phyloP scores from a whole-genome alignment of 2,113 vertebrate species.

The Etia nguti region DNA sequence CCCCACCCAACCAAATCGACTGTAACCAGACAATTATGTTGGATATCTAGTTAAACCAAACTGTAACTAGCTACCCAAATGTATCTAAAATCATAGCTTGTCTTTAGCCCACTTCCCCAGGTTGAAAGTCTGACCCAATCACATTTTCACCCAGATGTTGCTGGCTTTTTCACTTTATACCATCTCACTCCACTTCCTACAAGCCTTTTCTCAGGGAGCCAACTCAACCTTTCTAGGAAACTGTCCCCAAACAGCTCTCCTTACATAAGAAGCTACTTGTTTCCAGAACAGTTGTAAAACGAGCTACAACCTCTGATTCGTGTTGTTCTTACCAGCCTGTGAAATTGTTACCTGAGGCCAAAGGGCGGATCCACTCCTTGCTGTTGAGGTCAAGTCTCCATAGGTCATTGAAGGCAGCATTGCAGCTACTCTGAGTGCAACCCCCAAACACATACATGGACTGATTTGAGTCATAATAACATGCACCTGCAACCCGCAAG shows the following conservation, averaged over 20 bases:
- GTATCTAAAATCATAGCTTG: background rate
- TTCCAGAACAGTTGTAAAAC: background rate
- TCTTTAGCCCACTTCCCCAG: background rate
- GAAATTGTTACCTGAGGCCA: constrained; percentile 86
- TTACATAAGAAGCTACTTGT: background rate
- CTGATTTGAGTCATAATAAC: constrained; percentile 95
- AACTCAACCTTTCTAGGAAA: background rate
- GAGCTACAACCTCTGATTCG: background rate
- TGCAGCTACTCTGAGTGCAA: constrained; percentile 98
- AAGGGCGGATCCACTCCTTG: constrained; percentile 97
- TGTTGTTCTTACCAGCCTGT: background rate
- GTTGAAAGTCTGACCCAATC: background rate
- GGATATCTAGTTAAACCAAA: background rate
- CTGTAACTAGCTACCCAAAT: background rate
- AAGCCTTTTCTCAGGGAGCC: background rate
- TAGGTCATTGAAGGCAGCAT: constrained; percentile 96
- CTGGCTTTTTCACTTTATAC: background rate
- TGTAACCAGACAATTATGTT: background rate
- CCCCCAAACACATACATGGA: constrained; percentile 99
- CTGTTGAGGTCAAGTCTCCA: constrained; percentile 98
- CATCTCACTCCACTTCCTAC: background rate
- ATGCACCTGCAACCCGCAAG: constrained; percentile 78
- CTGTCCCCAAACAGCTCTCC: background rate
- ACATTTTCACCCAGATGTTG: background rate
- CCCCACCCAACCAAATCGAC: background rate